Percentiles rank a stretch among this genome's conserved stretches.
phyloP scores from a whole-genome alignment of 2,113 vertebrate species.

The Poecile atricapillus region DNA sequence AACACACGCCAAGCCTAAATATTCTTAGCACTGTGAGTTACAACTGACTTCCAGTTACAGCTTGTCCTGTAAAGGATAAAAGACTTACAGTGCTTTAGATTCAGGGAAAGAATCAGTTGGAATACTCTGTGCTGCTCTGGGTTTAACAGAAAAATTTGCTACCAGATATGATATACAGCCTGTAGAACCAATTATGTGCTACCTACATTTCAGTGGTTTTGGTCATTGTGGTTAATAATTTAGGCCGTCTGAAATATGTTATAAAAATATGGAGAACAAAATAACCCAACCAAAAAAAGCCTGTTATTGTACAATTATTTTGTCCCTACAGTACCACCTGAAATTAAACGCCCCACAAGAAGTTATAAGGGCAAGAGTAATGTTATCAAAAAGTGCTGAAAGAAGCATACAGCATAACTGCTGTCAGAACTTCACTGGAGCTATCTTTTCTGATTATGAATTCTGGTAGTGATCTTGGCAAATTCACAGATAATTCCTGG shows the following conservation, averaged over 20 bases:
- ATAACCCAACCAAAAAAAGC: background rate
- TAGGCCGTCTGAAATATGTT: background rate
- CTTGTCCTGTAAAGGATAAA: background rate
- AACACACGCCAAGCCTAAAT: background rate
- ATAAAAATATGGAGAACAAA: background rate
- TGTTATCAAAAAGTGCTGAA: background rate
- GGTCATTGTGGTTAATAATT: background rate
- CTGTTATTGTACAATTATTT: background rate
- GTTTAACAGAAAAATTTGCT: background rate
- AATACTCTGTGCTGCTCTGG: background rate
- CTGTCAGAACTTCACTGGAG: background rate
- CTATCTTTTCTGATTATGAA: background rate
- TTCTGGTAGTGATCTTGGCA: background rate
- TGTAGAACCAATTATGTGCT: background rate
- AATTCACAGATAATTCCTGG: background rate
- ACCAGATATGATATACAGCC: background rate
- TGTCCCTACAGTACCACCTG: background rate
- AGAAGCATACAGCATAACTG: background rate
- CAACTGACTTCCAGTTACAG: background rate
- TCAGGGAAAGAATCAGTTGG: background rate
- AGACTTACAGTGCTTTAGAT: background rate
- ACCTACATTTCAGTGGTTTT: background rate
- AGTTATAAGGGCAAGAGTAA: background rate
- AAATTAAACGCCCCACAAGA: background rate
- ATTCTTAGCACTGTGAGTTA: background rate